A percentile compares a stretch with the other conserved stretches of the same genome.
phyloP scores from a whole-genome alignment of 2,113 vertebrate species.

The Malurus alboscapulatus region DNA sequence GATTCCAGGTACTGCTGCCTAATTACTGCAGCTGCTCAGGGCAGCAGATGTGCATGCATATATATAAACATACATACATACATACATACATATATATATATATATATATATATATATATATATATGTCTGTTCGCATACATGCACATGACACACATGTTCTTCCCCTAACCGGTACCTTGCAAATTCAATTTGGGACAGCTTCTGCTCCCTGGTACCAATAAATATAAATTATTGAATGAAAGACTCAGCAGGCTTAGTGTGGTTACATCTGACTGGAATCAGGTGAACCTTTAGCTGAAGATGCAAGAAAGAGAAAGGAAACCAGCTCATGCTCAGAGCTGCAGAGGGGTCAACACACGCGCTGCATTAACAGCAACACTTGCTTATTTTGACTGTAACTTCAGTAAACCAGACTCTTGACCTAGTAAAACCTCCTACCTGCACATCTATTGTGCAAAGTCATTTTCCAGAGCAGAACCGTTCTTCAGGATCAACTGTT shows the following conservation, averaged over 20 bases:
- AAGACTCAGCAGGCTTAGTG: background rate
- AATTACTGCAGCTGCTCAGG: background rate
- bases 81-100: too few species aligned
- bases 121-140: background rate
- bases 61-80: too few species aligned
- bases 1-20: background rate
- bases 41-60: background rate
- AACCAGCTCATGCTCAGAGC: background rate
- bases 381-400: background rate
- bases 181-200: background rate
- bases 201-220: background rate
- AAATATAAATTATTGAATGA: background rate
- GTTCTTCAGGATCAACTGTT: background rate
- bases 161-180: background rate
- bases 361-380: rapidly evolving
- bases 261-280: background rate
- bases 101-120: too few species aligned
- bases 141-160: rapidly evolving
- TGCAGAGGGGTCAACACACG: background rate
- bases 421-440: background rate
- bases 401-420: background rate
- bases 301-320: background rate
- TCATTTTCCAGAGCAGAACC: background rate
- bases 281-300: background rate
- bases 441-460: background rate